A percentile compares a stretch with the other conserved stretches of the same genome.
Conservation (phyloP, 2,797 vertebrate genomes). For the Etheostoma nigrum region DNA sequence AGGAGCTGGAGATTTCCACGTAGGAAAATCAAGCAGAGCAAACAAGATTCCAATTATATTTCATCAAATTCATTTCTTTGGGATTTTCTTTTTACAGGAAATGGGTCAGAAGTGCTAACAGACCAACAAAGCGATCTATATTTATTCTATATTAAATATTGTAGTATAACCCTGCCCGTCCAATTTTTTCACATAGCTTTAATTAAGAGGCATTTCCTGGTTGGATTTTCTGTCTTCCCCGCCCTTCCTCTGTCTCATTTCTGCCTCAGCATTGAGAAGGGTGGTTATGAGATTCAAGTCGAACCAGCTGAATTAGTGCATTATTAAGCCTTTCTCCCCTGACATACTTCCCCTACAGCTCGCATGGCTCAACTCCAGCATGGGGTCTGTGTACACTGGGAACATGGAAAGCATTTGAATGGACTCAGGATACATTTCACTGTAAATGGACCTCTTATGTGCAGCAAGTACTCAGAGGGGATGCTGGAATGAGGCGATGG, state of each 20-base stretch:
- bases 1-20: conserved; percentile 42
- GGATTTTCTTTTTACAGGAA: conserved; percentile 59
- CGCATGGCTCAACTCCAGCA: conserved; percentile 49
- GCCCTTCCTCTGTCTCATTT: conserved; percentile 47
- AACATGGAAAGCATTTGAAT: conserved; percentile 38
- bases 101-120: conserved; percentile 41
- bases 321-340: conserved; percentile 58
- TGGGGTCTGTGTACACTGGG: conserved; percentile 33
- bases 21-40: conserved; percentile 57
- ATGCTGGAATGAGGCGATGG: conserved; percentile 46
- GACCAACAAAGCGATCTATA: conserved; percentile 34
- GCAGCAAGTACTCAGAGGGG: conserved; percentile 17
- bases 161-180: conserved; percentile 5
- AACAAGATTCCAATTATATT: conserved; percentile 62
- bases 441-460: conserved; percentile 67
- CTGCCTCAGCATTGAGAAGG: conserved; percentile 8
- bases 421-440: conserved; percentile 53
- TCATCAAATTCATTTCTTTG: conserved; percentile 48
- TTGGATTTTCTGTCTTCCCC: conserved; percentile 46
- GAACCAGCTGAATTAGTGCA: conserved; percentile 67
- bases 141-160: conserved; percentile 57
- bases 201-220: conserved; percentile 65
- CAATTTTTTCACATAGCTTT: conserved; percentile 19
- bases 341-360: conserved; percentile 60
- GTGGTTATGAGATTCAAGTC: conserved; percentile 28